Evolutionary conservation across 2,113 vertebrate genomes (phyloP).

Genomic region (Cheirogaleus medius): DNA sequence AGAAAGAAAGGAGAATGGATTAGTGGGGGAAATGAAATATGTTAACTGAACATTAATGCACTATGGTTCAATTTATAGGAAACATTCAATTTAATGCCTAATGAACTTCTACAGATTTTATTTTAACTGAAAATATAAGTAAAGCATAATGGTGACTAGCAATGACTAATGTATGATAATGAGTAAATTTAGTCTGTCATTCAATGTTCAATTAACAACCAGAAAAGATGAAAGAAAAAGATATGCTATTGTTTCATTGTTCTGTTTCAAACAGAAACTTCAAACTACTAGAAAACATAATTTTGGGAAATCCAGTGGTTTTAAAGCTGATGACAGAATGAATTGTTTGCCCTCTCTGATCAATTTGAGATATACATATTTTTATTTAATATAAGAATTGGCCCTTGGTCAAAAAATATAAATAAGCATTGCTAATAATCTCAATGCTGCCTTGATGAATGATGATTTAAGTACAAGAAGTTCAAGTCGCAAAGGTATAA

Average conservation of each 20-base stretch:
- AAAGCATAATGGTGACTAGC: neutral
- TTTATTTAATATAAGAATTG: neutral
- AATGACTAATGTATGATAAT: neutral
- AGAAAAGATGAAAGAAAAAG: neutral
- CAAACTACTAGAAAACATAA: neutral
- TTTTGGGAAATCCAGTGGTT: neutral
- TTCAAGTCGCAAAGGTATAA: constrained; percentile 56
- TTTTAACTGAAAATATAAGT: constrained; percentile 6
- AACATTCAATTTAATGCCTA: neutral
- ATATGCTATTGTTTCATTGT: neutral
- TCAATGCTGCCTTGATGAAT: neutral
- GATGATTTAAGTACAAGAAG: neutral
- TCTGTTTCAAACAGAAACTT: constrained; percentile 24
- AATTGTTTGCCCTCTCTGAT: neutral
- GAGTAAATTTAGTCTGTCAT: neutral
- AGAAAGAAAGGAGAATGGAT: neutral
- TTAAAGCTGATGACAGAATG: neutral
- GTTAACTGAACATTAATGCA: neutral
- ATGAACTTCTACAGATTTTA: neutral
- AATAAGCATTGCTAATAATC: neutral
- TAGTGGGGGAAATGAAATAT: neutral
- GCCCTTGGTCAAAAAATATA: neutral
- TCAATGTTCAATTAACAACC: neutral
- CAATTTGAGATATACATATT: neutral
- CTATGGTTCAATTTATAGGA: neutral